These are phyloP conservation scores for Rhinichthys klamathensis DNA, from an alignment of 2,113 vertebrate genomes.

Conservation along the genomic window DNA sequence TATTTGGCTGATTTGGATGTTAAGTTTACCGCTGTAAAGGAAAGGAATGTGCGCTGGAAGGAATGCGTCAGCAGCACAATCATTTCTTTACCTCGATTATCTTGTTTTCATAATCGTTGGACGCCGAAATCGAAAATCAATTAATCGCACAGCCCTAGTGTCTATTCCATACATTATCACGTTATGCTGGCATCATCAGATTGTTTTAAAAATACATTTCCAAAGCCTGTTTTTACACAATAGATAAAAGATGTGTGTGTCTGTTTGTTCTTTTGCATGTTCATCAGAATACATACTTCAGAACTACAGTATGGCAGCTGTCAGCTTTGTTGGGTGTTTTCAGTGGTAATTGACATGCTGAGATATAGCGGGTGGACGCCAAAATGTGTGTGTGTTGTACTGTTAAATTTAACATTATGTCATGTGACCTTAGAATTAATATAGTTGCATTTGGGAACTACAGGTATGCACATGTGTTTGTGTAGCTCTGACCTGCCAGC, in stretches of 20 bases:
- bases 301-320: conserved; percentile 29
- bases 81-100: too few relatives aligned
- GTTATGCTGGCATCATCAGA: too few relatives aligned
- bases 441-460: neutral
- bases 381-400: conserved; percentile 17
- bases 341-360: conserved; percentile 24
- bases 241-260: neutral
- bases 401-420: neutral
- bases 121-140: too few relatives aligned
- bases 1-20: too few relatives aligned
- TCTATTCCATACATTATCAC: too few relatives aligned
- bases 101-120: too few relatives aligned
- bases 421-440: neutral
- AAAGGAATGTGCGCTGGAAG: too few relatives aligned
- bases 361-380: conserved; percentile 6
- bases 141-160: too few relatives aligned
- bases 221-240: neutral
- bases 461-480: conserved; percentile 21
- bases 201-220: too few relatives aligned
- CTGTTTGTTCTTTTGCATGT: conserved; percentile 30
- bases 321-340: conserved; percentile 33
- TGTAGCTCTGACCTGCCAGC: neutral
- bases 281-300: neutral
- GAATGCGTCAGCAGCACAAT: too few relatives aligned
- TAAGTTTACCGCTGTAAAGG: too few relatives aligned